Conservation (phyloP, 2,797 vertebrate species). For the Hydrophis major region DNA sequence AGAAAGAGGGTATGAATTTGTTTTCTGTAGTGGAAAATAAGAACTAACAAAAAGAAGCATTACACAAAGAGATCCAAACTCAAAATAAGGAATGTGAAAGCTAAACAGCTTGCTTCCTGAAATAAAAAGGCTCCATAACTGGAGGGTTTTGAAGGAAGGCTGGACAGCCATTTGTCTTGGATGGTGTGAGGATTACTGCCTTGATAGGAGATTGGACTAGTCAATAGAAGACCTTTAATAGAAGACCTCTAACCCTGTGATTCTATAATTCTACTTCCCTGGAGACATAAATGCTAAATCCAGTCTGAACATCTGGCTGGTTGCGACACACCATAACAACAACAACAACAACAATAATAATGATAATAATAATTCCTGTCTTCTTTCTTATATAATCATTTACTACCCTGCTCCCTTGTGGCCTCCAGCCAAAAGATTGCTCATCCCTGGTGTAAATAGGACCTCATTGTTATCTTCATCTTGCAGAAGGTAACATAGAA, state of each 20-base stretch:
- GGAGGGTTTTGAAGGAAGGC: neutral
- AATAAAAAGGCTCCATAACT: neutral
- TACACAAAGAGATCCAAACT: neutral
- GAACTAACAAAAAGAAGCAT: neutral
- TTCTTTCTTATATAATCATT: neutral
- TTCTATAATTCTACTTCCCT: neutral
- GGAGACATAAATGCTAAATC: neutral
- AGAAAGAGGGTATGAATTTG: neutral
- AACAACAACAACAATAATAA: neutral
- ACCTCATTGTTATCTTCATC: neutral
- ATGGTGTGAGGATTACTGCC: no score
- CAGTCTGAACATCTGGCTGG: neutral
- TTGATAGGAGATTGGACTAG: no score
- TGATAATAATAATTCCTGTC: neutral
- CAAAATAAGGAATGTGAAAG: neutral
- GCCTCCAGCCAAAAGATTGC: neutral
- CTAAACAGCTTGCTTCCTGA: neutral
- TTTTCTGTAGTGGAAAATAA: neutral
- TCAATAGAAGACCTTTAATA: neutral
- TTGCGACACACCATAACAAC: neutral
- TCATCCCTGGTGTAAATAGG: neutral
- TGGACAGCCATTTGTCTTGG: neutral
- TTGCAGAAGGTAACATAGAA: slow-evolving; percentile 6
- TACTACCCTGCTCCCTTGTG: neutral
- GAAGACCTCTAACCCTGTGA: neutral